phyloP scores from a whole-genome alignment of 2,797 vertebrate genomes.

The Onychomys leucogaster region DNA sequence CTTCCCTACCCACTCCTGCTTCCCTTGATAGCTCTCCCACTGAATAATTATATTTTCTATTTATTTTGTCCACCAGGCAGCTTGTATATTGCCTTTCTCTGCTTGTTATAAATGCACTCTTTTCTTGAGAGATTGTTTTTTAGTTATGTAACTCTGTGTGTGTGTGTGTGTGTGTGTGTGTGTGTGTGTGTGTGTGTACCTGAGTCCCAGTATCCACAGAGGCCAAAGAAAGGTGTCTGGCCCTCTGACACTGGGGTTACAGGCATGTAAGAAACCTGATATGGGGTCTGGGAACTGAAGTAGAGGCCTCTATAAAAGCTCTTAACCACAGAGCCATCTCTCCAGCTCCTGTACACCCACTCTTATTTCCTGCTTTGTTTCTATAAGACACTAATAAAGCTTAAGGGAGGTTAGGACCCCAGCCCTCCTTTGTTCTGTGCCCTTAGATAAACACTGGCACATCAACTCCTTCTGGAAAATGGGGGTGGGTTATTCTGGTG shows the following conservation, averaged over 20 bases:
- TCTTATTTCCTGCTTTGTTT: constrained; percentile 5
- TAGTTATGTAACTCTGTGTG: neutral
- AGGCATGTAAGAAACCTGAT: neutral
- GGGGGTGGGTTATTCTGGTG: neutral
- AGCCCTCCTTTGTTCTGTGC: neutral
- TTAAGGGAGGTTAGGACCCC: neutral
- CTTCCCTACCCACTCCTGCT: neutral
- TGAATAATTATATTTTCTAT: neutral
- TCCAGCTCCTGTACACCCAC: neutral
- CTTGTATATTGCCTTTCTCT: neutral
- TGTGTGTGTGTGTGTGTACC: rapidly evolving
- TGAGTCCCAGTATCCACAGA: too few relatives aligned
- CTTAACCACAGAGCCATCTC: neutral
- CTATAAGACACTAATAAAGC: neutral
- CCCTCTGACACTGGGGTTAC: neutral
- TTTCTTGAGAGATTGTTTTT: neutral
- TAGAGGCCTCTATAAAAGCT: neutral
- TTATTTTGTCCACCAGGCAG: constrained; percentile 1
- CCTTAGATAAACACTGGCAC: neutral
- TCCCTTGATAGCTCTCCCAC: neutral
- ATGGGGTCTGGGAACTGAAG: neutral
- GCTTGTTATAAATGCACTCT: neutral
- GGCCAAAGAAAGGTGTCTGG: neutral
- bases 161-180: neutral
- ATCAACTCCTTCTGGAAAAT: neutral